Evolutionary conservation across 2,797 vertebrate species (phyloP), one percentile per base, ranked within the genome.

Genomic region (Menidia menidia): DNA sequence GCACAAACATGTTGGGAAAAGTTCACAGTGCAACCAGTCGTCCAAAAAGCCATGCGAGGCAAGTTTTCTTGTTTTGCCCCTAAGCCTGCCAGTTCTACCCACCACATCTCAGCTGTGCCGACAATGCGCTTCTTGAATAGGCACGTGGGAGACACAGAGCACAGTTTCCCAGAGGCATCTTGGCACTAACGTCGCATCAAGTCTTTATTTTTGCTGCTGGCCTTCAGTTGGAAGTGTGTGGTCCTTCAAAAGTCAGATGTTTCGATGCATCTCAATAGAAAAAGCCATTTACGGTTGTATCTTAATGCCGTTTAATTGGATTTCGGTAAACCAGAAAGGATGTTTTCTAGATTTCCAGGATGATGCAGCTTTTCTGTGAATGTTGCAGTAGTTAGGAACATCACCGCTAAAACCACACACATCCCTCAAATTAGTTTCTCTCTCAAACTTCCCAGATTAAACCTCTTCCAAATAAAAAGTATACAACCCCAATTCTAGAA

Each of bases 321-420:
- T 87, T 89, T 83, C 65, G 58, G 76, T 80, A 67, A 87, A 86
- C 70, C 89, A 84, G 68, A 82, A 25, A 64, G 64, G 48, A 82
- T 70, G 66, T 74, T 63, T 60, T 86, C 65, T 75, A 79, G 76
- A 88, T 88, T 84, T 81, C 75, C 77, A 64, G 2, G 56, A 77
- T 54, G 76, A 87, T 83, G 84, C 11, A 48, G 50, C 53, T 50
- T 64, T 67, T 72, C 66, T 73, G 54, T 55, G 73, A 56, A 83
- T 81, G 76, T 30, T 66, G 31, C 0, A 71, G 53, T 48, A 74
- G 73, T 83, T 77, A 65, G 59, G 80, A 69, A 45, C 43, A 32
- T 67, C 33, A 54, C 78, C 45, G 30, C 58, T 56, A 59, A 63
- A 83, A 86, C 85, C 86, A 51, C 83, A 88, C 56, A 53, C 62